These are phyloP conservation scores for Pammene aurita DNA, from an alignment of 2,888 invertebrate genomes.

Conservation along the genomic window DNA sequence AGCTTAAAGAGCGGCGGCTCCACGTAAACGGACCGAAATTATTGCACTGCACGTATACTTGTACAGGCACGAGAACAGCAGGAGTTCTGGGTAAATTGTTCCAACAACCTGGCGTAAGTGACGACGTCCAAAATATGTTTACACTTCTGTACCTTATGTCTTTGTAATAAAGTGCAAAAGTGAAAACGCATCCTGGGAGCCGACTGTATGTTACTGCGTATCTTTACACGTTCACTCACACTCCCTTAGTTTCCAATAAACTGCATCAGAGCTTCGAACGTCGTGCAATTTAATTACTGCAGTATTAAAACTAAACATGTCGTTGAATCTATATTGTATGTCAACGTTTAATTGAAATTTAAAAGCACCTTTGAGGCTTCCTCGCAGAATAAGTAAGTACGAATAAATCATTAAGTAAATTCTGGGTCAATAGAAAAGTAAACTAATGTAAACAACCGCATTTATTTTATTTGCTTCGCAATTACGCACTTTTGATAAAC, in stretches of 20 bases:
- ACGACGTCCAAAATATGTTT: no score
- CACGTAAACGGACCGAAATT: constrained; percentile 32
- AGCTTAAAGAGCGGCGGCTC: constrained; percentile 33
- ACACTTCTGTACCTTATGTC: no score
- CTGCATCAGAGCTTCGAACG: constrained; percentile 24
- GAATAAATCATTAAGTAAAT: no score
- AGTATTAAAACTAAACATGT: constrained; percentile 6
- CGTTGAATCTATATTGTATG: neutral
- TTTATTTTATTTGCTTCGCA: no score
- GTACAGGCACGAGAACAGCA: constrained; percentile 22
- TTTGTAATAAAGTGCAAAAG: no score
- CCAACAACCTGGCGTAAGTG: neutral
- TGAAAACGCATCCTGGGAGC: no score
- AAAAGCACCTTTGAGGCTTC: no score
- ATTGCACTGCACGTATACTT: constrained; percentile 23
- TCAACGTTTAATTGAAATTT: no score
- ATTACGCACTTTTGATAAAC: no score
- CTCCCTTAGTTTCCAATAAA: constrained; percentile 19
- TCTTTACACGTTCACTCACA: neutral
- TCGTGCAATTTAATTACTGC: constrained; percentile 13
- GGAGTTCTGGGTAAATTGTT: constrained; percentile 23
- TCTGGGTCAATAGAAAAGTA: no score
- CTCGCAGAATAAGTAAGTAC: no score
- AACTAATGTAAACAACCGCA: no score
- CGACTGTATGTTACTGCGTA: neutral